Evolutionary conservation across 2,888 invertebrate species (phyloP), one percentile per base, ranked within the genome.

Genomic region (Xanthia icteritia): DNA sequence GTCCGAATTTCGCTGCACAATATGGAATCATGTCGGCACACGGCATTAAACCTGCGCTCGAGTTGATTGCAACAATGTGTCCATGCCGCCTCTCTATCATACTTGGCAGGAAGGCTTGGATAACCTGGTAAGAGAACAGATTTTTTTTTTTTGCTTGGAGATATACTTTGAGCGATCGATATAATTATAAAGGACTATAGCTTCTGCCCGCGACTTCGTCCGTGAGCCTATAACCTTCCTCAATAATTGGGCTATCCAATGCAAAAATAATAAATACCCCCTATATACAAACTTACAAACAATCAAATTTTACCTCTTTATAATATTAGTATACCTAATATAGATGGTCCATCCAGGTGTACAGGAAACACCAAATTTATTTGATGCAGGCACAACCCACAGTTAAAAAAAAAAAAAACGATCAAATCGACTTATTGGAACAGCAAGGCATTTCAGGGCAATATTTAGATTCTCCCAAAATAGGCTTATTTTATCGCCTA

Each of bases 81-180:
- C 96, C 96, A 65, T 92, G 93, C 17, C 95, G 91, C 72, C 94
- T 92, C 76, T 96, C 96, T n/a, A 96, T 94, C 96, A 96, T 96
- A 73, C 89, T 92, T 9, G 96, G 96, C 27, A 96, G 88, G 78
- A 96, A 96, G 0, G 96, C 95, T 91, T 96, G 95, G 69, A 96
- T 95, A 71, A 96, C 89, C 96, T 96, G 87, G 58, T 81, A 68
- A 68, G 13, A 51, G 60, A 60, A 31, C 23, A 61, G 20, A 5
- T 39, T 56, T 36, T 27, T 27, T 58, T 58, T 6, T 6, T 15
- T 58, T 27, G 58, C 58, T 58, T 27, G 15, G 1, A 27, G 58
- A 27, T 27, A 27, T 27, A 15, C 58, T 27, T 58, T 17, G 60
- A 31, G 31, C 31, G 60, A 17, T 36, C 1, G 5, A 36, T 61